phyloP scores from a whole-genome alignment of 2,113 vertebrate genomes.

The Chrysochloris asiatica region DNA sequence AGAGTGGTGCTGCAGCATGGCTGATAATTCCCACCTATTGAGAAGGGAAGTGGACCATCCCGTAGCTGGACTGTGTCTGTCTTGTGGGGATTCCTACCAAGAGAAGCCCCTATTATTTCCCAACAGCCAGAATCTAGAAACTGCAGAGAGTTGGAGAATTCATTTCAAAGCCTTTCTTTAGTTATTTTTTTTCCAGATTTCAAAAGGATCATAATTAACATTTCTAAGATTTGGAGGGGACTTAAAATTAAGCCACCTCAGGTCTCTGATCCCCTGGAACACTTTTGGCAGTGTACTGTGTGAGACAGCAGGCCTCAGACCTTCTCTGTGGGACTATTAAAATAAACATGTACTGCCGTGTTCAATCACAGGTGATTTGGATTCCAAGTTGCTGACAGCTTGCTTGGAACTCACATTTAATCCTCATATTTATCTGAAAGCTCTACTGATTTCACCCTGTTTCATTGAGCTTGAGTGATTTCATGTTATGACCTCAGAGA shows the following conservation, averaged over 20 bases:
- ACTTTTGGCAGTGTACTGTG: not conserved
- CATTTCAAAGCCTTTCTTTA: not conserved
- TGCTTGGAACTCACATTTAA: conserved; percentile 40
- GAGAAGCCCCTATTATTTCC: conserved; percentile 63
- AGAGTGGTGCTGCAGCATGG: conserved; percentile 1
- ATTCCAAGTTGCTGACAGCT: conserved; percentile 67
- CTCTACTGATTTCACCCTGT: conserved; percentile 36
- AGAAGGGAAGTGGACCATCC: conserved; percentile 29
- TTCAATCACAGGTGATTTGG: conserved; percentile 50
- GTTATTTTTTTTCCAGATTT: not conserved
- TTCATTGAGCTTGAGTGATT: conserved; percentile 38
- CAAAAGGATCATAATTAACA: not conserved
- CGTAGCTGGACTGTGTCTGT: not conserved
- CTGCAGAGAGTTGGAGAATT: not conserved
- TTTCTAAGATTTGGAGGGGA: not conserved
- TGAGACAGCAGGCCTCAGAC: not conserved
- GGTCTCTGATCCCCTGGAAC: not conserved
- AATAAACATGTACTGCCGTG: conserved; percentile 39
- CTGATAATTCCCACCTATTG: conserved; percentile 72
- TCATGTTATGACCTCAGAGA: conserved; percentile 69
- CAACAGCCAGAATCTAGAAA: not conserved
- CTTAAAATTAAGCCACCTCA: not conserved
- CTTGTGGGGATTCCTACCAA: conserved; percentile 52
- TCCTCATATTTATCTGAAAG: not conserved
- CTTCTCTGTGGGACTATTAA: conserved; percentile 46